Conservation (phyloP, 53 echinoderm and acorn worm species). For the Actinopyga echinites region DNA sequence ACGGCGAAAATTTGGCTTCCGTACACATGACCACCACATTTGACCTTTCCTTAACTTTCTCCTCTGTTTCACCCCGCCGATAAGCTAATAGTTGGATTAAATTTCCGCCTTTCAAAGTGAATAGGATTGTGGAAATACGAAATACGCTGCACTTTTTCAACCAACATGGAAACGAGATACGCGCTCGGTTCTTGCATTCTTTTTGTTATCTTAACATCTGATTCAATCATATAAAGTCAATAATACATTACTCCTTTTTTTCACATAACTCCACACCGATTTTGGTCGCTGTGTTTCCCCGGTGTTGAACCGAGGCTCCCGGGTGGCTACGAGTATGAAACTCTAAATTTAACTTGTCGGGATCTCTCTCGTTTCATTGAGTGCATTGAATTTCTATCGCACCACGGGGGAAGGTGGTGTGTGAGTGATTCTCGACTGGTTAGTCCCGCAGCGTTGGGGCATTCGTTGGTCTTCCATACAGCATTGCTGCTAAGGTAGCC, state of each 20-base stretch:
- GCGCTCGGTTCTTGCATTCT: no score
- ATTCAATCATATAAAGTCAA: slow-evolving; percentile 25
- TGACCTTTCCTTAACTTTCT: no score
- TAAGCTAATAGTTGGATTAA: no score
- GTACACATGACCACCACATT: no score
- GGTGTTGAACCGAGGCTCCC: not conserved
- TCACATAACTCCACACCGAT: not conserved
- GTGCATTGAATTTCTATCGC: slow-evolving; percentile 3
- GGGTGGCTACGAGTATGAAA: not conserved
- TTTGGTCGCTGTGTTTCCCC: not conserved
- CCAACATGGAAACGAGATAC: no score
- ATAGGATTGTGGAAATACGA: no score
- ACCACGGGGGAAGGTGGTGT: not conserved
- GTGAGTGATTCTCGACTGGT: not conserved
- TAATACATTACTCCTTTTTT: not conserved
- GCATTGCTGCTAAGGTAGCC: not conserved
- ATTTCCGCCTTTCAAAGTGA: no score
- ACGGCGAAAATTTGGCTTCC: no score
- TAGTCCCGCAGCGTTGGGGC: not conserved
- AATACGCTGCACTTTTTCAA: no score
- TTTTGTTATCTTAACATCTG: slow-evolving; percentile 20
- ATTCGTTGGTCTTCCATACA: not conserved
- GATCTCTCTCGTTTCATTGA: not conserved
- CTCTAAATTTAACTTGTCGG: not conserved
- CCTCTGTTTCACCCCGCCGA: no score